phyloP scores from a whole-genome alignment of 2,888 invertebrate genomes.

The Rhaphigaster nebulosa region DNA sequence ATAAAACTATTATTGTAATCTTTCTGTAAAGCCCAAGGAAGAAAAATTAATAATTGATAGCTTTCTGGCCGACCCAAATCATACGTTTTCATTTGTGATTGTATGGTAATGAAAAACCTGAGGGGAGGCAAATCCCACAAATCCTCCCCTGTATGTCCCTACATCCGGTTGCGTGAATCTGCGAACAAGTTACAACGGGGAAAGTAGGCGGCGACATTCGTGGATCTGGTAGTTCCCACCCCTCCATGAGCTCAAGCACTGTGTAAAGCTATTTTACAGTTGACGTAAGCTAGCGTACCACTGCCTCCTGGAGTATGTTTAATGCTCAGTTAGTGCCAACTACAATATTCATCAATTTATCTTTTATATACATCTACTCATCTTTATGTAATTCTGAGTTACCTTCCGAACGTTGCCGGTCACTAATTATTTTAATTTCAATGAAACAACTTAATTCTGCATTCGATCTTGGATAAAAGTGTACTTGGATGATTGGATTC shows the following conservation, averaged over 20 bases:
- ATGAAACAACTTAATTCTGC: too few species aligned
- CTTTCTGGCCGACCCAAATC: not conserved
- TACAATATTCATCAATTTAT: not conserved
- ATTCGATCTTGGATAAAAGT: too few species aligned
- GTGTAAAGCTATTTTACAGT: constrained; percentile 35
- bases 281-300: not conserved
- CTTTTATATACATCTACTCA: not conserved
- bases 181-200: constrained; percentile 16
- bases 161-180: constrained; percentile 3
- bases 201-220: not conserved
- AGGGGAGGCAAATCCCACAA: not conserved
- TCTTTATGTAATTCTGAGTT: not conserved
- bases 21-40: too few species aligned
- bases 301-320: not conserved
- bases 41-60: not conserved
- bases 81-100: not conserved
- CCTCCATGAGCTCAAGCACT: not conserved
- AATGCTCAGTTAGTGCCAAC: not conserved
- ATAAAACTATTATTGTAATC: too few species aligned
- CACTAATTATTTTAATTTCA: too few species aligned
- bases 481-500: too few species aligned
- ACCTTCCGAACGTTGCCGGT: not conserved
- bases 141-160: not conserved
- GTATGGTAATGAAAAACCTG: not conserved
- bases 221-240: constrained; percentile 11